Conservation (phyloP, 2,797 vertebrate species). For the Bovichtus variegatus region DNA sequence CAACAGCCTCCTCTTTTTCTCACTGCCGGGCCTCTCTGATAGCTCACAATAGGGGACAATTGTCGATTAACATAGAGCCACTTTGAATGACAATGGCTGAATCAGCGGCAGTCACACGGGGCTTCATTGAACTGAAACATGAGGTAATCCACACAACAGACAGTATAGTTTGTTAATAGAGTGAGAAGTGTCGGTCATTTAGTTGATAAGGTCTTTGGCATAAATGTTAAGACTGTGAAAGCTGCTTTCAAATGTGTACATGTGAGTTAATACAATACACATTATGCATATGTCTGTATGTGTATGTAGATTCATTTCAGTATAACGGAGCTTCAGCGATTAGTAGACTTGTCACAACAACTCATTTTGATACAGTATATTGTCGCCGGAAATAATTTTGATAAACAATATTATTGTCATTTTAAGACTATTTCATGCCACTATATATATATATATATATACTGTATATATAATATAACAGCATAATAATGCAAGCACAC, state of each 20-base stretch:
- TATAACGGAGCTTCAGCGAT: neutral
- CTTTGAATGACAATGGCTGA: conserved; percentile 56
- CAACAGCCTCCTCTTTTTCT: neutral
- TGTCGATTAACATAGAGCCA: conserved; percentile 16
- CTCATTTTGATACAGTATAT: no score
- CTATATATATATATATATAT: no score
- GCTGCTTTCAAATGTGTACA: neutral
- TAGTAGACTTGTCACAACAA: neutral
- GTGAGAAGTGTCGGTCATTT: conserved; percentile 37
- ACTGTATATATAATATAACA: no score
- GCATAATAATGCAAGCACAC: no score
- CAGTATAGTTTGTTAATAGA: conserved; percentile 41
- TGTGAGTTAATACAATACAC: neutral
- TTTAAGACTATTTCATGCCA: no score
- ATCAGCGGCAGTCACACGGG: conserved; percentile 27
- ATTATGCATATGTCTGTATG: neutral
- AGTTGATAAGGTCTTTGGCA: conserved; percentile 13
- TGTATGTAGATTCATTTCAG: neutral
- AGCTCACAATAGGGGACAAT: conserved; percentile 26
- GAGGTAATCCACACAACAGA: neutral
- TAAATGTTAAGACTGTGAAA: neutral
- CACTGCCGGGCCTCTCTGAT: conserved; percentile 12
- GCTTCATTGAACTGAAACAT: neutral
- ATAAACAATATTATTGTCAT: no score
- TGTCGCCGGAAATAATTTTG: no score